Base-by-base conservation (phyloP, 1,140 invertebrate genomes). In the Mesaphorura yosii region DNA sequence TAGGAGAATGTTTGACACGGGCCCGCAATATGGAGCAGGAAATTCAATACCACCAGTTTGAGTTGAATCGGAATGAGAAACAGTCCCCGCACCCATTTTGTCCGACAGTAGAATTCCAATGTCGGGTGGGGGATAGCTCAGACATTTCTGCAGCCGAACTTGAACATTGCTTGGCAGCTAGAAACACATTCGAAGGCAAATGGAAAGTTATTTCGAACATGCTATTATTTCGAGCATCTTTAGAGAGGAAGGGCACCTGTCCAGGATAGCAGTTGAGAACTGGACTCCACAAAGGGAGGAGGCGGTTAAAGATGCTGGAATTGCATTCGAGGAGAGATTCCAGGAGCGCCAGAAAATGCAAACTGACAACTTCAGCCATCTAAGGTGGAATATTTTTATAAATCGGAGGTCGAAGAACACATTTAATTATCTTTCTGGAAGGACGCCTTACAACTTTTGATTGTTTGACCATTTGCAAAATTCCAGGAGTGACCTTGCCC, bases 341-440 rank as follows among this genome's bases (percentile, higher is more conserved):
- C 68, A 99, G 78, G 40, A 98, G 75, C 66, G 85, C 92, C 44
- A 98, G 70, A 69, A 98, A 97, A 68, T 98, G 94, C 1, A 97
- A 73, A 69, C 94, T 97, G 3, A 98, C 91, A 76, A 94, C 96
- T 73, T 98, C 94, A 2, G 92, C 88, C 44, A 98, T 69, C 88
- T 95, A 59, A 23, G 68, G 66, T 39, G 39, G 29, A 64, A 50
- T 45, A 52, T 44, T 19, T 58, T 31, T 61, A 56, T 20, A 56
- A 39, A 41, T 49, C 59, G 42, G 62, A 57, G 44, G 28, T 34
- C 31, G n/a, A 34, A 10, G 42, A 59, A 14, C 42, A 54, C 37
- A 27, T 53, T 42, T 39, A 46, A 45, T 19, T 12, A 29, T 45
- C 15, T 17, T 22, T 52, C 3, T 45, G 14, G 5, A 45, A 46